phyloP scores from a whole-genome alignment of 2,797 vertebrate genomes.

The Sciaenops ocellatus region DNA sequence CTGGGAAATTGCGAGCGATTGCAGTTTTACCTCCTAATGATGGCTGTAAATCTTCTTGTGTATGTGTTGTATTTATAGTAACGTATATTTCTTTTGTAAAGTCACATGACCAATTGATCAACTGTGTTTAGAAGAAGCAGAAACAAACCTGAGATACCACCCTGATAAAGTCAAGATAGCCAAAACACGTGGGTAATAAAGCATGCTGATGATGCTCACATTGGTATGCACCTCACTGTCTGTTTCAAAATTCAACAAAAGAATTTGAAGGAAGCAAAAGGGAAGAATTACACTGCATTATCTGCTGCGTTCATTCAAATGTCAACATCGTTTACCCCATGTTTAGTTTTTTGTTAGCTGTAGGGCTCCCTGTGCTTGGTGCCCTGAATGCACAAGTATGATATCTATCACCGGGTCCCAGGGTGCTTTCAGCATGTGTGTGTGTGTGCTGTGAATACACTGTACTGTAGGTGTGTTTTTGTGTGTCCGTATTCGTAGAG shows the following conservation, averaged over 20 bases:
- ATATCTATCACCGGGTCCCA: constrained; percentile 74
- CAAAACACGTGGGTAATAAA: background rate
- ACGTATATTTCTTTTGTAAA: background rate
- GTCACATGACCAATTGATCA: background rate
- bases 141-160: background rate
- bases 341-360: constrained; percentile 46
- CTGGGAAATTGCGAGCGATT: no score
- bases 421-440: constrained; percentile 48
- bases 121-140: background rate
- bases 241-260: background rate
- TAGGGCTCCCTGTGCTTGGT: constrained; percentile 41
- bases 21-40: no score
- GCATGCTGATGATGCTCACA: background rate
- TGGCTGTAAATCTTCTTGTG: background rate
- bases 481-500: constrained; percentile 35
- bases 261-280: background rate
- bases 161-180: background rate
- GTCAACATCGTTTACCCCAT: constrained; percentile 45
- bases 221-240: background rate
- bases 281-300: background rate
- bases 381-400: constrained; percentile 52
- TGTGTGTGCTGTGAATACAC: constrained; percentile 37
- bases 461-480: constrained; percentile 30
- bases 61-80: background rate
- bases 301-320: constrained; percentile 33